A percentile compares a stretch with the other conserved stretches of the same genome.
These are phyloP conservation scores for Dexiosoma caninum DNA, from an alignment of 2,888 invertebrate genomes.

Conservation along the genomic window DNA sequence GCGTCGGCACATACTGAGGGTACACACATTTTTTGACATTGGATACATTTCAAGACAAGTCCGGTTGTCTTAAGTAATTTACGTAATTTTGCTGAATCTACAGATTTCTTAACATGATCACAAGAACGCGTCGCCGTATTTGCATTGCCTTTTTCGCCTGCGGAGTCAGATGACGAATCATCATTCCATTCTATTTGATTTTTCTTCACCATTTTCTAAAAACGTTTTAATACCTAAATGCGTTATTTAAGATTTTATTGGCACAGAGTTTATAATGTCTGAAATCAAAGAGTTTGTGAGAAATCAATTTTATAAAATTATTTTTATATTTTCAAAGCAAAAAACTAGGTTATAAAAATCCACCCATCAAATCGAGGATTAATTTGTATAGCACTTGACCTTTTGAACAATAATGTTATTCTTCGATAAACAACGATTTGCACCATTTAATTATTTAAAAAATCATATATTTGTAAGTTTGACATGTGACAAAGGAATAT, in stretches of 20 bases:
- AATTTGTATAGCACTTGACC: no score
- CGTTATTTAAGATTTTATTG: neutral
- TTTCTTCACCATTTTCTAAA: constrained; percentile 79
- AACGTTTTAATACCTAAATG: neutral
- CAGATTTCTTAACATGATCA: constrained; percentile 84
- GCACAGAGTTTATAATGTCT: no score
- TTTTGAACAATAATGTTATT: no score
- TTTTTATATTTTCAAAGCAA: no score
- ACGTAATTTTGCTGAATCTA: constrained; percentile 82
- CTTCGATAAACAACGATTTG: no score
- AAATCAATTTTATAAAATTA: no score
- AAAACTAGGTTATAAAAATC: no score
- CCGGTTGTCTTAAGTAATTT: constrained; percentile 80
- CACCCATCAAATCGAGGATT: no score
- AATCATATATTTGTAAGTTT: no score
- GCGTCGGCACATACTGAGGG: constrained; percentile 77
- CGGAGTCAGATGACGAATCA: constrained; percentile 84
- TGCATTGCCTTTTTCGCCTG: constrained; percentile 81
- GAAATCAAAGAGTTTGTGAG: no score
- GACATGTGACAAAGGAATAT: no score
- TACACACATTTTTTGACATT: constrained; percentile 79
- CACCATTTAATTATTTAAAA: no score
- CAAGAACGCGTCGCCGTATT: constrained; percentile 79
- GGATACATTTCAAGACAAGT: constrained; percentile 79
- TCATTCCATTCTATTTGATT: constrained; percentile 84